Evolutionary conservation across 2,888 invertebrate genomes (phyloP).

Genomic region (Cephus runcator): DNA sequence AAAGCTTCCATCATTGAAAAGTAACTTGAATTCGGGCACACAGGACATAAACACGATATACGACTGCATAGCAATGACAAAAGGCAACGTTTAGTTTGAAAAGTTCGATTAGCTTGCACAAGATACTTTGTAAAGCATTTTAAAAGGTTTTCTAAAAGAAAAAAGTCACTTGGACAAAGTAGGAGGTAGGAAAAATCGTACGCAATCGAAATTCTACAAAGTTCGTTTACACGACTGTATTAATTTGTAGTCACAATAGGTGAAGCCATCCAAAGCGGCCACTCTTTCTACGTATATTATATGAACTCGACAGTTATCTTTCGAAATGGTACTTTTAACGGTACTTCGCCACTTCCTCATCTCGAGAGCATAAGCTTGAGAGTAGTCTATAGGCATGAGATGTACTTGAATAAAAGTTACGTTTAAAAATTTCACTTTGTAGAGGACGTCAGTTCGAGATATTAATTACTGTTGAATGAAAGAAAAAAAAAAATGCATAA

Average conservation of each 20-base stretch:
- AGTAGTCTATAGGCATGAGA: not conserved
- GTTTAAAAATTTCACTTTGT: not conserved
- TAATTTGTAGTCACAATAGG: not conserved
- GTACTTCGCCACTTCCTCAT: not conserved
- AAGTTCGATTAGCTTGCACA: no score
- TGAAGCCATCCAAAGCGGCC: not conserved
- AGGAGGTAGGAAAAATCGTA: not conserved
- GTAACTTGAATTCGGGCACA: no score
- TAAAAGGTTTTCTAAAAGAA: no score
- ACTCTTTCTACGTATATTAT: not conserved
- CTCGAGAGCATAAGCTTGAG: not conserved
- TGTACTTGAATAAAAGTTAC: not conserved
- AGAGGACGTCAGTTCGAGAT: not conserved
- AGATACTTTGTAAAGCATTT: no score
- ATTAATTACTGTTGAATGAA: not conserved
- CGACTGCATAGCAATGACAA: no score
- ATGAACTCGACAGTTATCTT: not conserved
- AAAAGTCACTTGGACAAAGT: no score
- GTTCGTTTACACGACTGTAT: not conserved
- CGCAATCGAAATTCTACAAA: not conserved
- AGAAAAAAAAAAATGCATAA: not conserved
- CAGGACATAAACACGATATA: no score
- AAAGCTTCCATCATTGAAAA: no score
- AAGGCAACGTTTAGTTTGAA: no score
- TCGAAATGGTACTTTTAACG: not conserved